Evolutionary conservation across 2,797 vertebrate species (phyloP).

Genomic region (Notolabrus celidotus): DNA sequence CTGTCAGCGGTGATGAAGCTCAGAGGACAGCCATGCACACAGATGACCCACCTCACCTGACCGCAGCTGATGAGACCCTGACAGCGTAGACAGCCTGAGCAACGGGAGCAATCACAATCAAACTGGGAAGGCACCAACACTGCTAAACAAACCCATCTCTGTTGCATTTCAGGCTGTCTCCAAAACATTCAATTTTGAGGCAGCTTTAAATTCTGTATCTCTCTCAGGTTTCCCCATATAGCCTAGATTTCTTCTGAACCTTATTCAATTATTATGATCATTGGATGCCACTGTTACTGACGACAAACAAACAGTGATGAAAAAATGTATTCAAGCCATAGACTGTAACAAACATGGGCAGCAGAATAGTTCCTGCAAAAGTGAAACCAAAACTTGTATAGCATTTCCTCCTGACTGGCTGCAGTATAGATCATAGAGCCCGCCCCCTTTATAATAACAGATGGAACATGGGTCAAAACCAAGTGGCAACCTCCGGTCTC

Average conservation of each 20-base stretch:
- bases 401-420: too few relatives aligned
- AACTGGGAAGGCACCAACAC: conserved; percentile 28
- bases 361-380: too few relatives aligned
- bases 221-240: neutral
- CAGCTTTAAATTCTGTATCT: neutral
- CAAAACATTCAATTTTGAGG: neutral
- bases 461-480: too few relatives aligned
- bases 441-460: too few relatives aligned
- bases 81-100: conserved; percentile 56
- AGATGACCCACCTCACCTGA: conserved; percentile 65
- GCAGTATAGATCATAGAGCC: too few relatives aligned
- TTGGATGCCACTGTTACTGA: too few relatives aligned
- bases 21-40: conserved; percentile 51
- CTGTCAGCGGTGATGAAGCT: conserved; percentile 78
- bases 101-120: conserved; percentile 59
- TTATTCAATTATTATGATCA: too few relatives aligned
- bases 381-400: too few relatives aligned
- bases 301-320: too few relatives aligned
- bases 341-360: too few relatives aligned
- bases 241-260: neutral
- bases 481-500: too few relatives aligned
- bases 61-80: conserved; percentile 55
- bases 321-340: too few relatives aligned
- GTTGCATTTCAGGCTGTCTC: conserved; percentile 5
- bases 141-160: conserved; percentile 30